phyloP scores from a whole-genome alignment of 2,113 vertebrate species.

The Plecotus auritus region DNA sequence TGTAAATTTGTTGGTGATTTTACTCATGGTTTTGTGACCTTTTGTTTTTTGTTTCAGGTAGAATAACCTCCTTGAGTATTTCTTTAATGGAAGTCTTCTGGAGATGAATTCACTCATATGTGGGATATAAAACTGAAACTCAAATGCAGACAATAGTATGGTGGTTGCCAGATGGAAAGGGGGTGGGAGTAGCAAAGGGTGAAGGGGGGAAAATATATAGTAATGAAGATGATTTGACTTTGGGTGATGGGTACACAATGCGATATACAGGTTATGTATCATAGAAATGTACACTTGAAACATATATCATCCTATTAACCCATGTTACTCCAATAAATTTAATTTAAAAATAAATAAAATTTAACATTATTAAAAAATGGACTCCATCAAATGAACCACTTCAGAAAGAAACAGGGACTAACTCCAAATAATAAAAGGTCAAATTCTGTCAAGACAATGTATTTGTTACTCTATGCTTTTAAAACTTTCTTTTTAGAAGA shows the following conservation, averaged over 20 bases:
- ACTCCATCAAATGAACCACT: neutral
- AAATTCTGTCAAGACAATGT: constrained; percentile 21
- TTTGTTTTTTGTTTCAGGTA: neutral
- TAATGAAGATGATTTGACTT: neutral
- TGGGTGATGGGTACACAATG: neutral
- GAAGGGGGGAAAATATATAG: neutral
- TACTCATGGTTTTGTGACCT: neutral
- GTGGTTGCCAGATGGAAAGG: neutral
- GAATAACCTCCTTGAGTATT: neutral
- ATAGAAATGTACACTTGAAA: neutral
- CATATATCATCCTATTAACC: neutral
- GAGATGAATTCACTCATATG: neutral
- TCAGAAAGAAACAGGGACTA: neutral
- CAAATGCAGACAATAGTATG: neutral
- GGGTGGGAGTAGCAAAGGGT: neutral
- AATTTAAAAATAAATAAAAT: neutral
- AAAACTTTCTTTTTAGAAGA: neutral
- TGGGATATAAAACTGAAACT: neutral
- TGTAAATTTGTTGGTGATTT: neutral
- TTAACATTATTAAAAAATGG: neutral
- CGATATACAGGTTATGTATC: neutral
- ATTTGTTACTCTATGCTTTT: neutral
- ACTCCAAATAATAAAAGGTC: neutral
- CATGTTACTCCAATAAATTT: neutral
- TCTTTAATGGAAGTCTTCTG: neutral